phyloP scores from a whole-genome alignment of 2,113 vertebrate genomes.

The Sitta europaea region DNA sequence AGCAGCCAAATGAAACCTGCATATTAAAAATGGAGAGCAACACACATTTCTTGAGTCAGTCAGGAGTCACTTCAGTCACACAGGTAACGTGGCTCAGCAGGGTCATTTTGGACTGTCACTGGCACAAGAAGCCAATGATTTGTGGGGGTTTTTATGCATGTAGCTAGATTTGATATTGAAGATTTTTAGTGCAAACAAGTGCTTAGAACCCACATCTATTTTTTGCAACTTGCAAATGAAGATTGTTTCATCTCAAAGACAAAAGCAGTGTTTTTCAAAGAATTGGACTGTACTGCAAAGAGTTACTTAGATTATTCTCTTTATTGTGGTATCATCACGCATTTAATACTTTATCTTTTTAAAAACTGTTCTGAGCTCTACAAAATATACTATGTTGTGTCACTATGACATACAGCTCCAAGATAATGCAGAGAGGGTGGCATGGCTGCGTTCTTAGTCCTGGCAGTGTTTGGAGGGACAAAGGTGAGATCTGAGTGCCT shows the following conservation, averaged over 20 bases:
- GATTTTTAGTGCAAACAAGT: background rate
- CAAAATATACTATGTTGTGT: background rate
- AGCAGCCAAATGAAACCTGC: background rate
- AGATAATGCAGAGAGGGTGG: background rate
- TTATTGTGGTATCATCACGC: background rate
- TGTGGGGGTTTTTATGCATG: fast-evolving
- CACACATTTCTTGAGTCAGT: background rate
- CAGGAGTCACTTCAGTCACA: background rate
- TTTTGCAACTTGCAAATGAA: background rate
- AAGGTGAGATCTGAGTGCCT: background rate
- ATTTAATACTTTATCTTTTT: background rate
- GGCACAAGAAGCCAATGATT: background rate
- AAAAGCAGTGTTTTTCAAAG: background rate
- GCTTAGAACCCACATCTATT: background rate
- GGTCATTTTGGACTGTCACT: background rate
- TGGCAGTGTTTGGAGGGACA: background rate
- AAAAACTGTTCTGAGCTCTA: background rate
- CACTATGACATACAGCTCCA: background rate
- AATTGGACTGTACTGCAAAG: background rate
- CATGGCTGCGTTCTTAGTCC: background rate
- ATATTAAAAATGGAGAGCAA: background rate
- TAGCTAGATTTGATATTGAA: background rate
- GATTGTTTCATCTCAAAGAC: background rate
- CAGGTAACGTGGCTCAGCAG: background rate
- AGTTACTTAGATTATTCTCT: background rate